Percentiles rank a stretch among this genome's conserved stretches.
Conservation (phyloP, 2,113 vertebrate genomes). For the Pelmatolapia mariae region DNA sequence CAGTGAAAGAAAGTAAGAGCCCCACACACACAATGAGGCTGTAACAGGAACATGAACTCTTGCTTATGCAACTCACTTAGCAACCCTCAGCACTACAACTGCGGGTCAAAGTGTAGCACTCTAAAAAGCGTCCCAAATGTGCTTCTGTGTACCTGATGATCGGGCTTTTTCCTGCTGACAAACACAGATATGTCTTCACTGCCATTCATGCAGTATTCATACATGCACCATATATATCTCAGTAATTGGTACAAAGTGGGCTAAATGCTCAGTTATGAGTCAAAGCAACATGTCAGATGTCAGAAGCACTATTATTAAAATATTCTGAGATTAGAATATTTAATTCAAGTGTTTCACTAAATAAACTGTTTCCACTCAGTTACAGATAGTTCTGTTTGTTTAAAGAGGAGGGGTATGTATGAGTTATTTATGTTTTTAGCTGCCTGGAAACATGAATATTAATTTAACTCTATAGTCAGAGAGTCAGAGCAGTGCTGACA, state of each 20-base stretch:
- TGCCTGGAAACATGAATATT: neutral
- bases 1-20: neutral
- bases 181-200: neutral
- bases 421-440: neutral
- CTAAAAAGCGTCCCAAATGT: neutral
- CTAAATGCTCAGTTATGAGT: neutral
- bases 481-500: neutral
- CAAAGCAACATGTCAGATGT: neutral
- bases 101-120: conserved; percentile 31
- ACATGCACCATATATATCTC: neutral
- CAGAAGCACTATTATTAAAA: neutral
- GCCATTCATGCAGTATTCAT: neutral
- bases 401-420: neutral
- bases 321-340: neutral
- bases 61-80: conserved; percentile 27
- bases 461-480: neutral
- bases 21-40: neutral
- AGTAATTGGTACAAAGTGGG: neutral
- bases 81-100: neutral
- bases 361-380: neutral
- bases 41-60: neutral
- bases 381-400: neutral
- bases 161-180: neutral
- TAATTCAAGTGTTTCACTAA: neutral
- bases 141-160: neutral